Evolutionary conservation across 2,113 vertebrate species (phyloP).

Genomic region (Tragelaphus strepsiceros): DNA sequence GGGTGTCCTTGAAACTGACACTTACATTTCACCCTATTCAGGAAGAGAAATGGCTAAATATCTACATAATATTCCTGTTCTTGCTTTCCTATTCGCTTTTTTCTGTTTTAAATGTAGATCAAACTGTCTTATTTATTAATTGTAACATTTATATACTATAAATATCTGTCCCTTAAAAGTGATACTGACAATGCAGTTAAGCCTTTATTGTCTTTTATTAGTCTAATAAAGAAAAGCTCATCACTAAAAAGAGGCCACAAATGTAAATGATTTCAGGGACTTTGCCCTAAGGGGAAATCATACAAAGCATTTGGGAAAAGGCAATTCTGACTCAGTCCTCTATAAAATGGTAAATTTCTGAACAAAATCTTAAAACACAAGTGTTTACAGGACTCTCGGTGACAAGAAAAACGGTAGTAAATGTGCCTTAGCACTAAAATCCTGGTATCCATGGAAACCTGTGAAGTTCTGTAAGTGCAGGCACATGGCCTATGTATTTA

Average conservation of each 20-base stretch:
- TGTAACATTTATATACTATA: constrained; percentile 13
- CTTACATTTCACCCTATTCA: not conserved
- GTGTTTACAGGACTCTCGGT: constrained; percentile 63
- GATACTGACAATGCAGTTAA: not conserved
- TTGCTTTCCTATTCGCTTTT: not conserved
- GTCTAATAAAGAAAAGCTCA: constrained; percentile 40
- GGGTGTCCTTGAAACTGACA: not conserved
- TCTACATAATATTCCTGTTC: not conserved
- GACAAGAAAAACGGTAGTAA: constrained; percentile 63
- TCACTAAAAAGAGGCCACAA: constrained; percentile 13
- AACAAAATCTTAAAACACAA: constrained; percentile 46
- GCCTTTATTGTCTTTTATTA: constrained; percentile 44
- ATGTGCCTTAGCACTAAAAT: constrained; percentile 61
- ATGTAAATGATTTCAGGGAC: not conserved
- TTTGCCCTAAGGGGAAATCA: not conserved
- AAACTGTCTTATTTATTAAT: constrained; percentile 12
- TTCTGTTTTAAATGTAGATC: constrained; percentile 7
- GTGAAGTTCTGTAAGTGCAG: not conserved
- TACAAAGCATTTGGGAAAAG: not conserved
- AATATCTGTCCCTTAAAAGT: constrained; percentile 43
- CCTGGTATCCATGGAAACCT: constrained; percentile 69
- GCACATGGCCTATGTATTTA: not conserved
- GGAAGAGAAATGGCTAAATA: not conserved
- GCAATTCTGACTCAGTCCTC: constrained; percentile 21
- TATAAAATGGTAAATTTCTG: constrained; percentile 58